Conservation (phyloP, 2,797 vertebrate genomes). For the Mergus octosetaceus region DNA sequence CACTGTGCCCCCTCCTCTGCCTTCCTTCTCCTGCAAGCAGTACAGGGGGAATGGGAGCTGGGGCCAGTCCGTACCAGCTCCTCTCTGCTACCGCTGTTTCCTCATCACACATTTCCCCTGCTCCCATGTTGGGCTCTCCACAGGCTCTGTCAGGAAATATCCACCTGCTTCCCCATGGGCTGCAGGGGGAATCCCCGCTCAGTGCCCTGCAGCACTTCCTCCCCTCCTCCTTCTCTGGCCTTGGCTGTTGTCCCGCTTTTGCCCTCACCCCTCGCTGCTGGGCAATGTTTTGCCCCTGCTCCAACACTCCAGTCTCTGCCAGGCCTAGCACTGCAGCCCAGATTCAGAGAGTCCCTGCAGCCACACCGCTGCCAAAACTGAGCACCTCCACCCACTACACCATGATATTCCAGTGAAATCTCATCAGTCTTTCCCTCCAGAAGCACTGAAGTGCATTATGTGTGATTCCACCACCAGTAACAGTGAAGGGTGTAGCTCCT, state of each 20-base stretch:
- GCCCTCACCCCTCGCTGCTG: accelerated
- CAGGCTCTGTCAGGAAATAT: background rate
- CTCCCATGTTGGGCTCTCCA: background rate
- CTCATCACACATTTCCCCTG: background rate
- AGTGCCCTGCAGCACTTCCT: too few species aligned
- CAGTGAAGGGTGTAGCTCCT: accelerated
- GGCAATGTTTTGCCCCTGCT: too few species aligned
- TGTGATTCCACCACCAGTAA: too few species aligned
- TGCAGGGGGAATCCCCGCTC: background rate
- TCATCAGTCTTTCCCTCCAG: background rate
- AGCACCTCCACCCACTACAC: background rate
- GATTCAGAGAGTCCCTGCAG: background rate
- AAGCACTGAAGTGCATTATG: background rate
- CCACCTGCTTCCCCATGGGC: background rate
- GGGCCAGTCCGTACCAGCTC: accelerated
- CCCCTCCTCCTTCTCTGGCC: too few species aligned
- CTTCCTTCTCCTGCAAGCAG: too few species aligned
- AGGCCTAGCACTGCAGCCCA: too few species aligned
- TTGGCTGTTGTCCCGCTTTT: too few species aligned
- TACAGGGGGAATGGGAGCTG: accelerated
- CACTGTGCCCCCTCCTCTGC: background rate
- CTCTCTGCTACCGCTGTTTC: background rate
- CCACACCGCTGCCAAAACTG: accelerated
- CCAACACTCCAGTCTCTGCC: too few species aligned
- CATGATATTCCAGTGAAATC: accelerated